phyloP scores from a whole-genome alignment of 1,140 invertebrate species.

The Leptonema lineaticorne region DNA sequence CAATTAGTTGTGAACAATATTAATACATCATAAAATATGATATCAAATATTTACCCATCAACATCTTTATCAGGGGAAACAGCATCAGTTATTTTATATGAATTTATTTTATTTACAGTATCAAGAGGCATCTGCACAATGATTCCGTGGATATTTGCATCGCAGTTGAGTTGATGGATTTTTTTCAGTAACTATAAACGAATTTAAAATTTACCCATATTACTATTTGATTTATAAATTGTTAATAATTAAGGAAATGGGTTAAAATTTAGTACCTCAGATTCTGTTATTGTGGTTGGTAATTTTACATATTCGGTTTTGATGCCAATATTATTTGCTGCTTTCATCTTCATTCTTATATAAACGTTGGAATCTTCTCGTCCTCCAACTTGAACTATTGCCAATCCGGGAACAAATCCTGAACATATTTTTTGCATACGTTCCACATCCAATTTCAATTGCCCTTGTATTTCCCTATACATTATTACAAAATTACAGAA shows the following conservation, averaged over 20 bases:
- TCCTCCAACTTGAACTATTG: constrained; percentile 88
- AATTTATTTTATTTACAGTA: constrained; percentile 77
- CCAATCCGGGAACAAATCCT: constrained; percentile 72
- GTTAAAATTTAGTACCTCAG: constrained; percentile 68
- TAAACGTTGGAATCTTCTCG: constrained; percentile 99
- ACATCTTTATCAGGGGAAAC: constrained; percentile 90
- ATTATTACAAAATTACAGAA: not conserved
- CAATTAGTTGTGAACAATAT: not conserved
- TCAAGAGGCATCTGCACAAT: constrained; percentile 98
- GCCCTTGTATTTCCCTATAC: constrained; percentile 71
- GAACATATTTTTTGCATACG: constrained; percentile 61
- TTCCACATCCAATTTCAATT: constrained; percentile 67
- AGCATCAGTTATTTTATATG: constrained; percentile 82
- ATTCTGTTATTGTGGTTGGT: constrained; percentile 79
- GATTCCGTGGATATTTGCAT: constrained; percentile 87
- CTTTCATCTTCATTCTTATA: constrained; percentile 94
- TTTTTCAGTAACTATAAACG: constrained; percentile 61
- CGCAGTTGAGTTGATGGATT: constrained; percentile 79
- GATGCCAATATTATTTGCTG: constrained; percentile 90
- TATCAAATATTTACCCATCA: constrained; percentile 72
- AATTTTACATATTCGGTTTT: constrained; percentile 79
- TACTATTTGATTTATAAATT: not conserved
- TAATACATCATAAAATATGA: not conserved
- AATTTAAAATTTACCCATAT: not conserved
- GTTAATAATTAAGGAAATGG: not conserved